Conservation (phyloP, 1,140 invertebrate species). For the Scaptomyza pallida region DNA sequence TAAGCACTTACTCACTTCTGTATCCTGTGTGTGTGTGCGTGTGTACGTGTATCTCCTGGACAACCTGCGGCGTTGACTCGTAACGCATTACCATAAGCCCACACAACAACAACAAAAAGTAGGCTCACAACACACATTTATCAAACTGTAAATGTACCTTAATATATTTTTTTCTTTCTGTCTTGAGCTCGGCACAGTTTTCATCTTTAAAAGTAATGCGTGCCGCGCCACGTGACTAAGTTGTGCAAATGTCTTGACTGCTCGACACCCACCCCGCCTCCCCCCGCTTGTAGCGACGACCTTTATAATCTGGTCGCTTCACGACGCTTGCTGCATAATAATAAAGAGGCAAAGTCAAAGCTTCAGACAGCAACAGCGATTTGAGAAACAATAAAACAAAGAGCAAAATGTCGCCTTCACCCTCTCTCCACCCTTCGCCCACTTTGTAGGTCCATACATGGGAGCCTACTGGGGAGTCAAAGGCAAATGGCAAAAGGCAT, state of each 20-base stretch:
- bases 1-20: slow-evolving; percentile 32
- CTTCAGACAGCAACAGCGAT: slow-evolving; percentile 40
- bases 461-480: slow-evolving; percentile 19
- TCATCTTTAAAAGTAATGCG: slow-evolving; percentile 56
- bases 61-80: slow-evolving; percentile 47
- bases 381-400: slow-evolving; percentile 60
- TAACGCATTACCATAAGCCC: slow-evolving; percentile 53
- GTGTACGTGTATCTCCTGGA: slow-evolving; percentile 17
- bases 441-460: slow-evolving; percentile 12
- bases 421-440: not conserved
- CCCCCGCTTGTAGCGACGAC: slow-evolving; percentile 14
- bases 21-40: slow-evolving; percentile 14
- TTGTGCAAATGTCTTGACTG: slow-evolving; percentile 47
- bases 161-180: slow-evolving; percentile 9
- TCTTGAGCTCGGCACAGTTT: slow-evolving; percentile 3
- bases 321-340: slow-evolving; percentile 54
- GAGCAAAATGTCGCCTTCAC: slow-evolving; percentile 15
- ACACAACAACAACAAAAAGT: not conserved
- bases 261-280: not conserved
- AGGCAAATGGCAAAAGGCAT: slow-evolving; percentile 26
- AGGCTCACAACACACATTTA: slow-evolving; percentile 56
- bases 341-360: slow-evolving; percentile 53
- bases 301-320: slow-evolving; percentile 52
- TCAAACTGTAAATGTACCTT: slow-evolving; percentile 59
- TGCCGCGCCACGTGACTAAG: slow-evolving; percentile 50